Evolutionary conservation across 1,140 invertebrate genomes (phyloP), one percentile per base, ranked within the genome.

Genomic region (Mycetomoellerius zeteki): DNA sequence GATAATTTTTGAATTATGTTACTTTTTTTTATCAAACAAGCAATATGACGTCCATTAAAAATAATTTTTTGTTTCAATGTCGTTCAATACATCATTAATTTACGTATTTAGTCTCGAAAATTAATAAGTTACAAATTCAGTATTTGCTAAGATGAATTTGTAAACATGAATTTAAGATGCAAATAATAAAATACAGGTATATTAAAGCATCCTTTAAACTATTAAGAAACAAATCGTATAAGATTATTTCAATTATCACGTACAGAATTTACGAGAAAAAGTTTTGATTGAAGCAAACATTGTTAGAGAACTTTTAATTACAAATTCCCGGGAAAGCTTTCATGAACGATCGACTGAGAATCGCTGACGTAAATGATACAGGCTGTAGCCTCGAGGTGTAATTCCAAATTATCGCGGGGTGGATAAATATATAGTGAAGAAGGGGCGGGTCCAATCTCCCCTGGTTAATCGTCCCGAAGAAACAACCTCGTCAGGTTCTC

Each of bases 401-500:
- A 85, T 85, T 80, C 62, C 73, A 56, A 67, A 77, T 76, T 76
- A 85, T 76, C 60, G 50, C 75, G 47, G 21, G 33, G 5, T 14
- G 30, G 73, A 50, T 85, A 85, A 80, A 84, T 72, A 73, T 82
- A 82, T 72, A 73, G 67, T 43, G 69, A 73, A 62, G 24, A 60
- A 84, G 37, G 24, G 54, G 37, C 24, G 37, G 19, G 52, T 75
- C n/a, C 56, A 73, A 84, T 84, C 80, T 73, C 19, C 64, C 52
- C 47, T 16, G 62, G 19, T 75, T 84, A 84, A 84, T 84, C 80
- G 56, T 50, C 24, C 54, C 37, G 43, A 84, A 73, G 56, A 52
- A 78, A 85, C 58, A 88, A 77, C 73, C 50, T 78, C 65, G 86
- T 77, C 75, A 78, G 21, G 27, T 19, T 69, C 80, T 88, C 50